These are phyloP conservation scores for Probaryconus sp. DNA, from an alignment of 1,140 invertebrate species.

Conservation along the genomic window DNA sequence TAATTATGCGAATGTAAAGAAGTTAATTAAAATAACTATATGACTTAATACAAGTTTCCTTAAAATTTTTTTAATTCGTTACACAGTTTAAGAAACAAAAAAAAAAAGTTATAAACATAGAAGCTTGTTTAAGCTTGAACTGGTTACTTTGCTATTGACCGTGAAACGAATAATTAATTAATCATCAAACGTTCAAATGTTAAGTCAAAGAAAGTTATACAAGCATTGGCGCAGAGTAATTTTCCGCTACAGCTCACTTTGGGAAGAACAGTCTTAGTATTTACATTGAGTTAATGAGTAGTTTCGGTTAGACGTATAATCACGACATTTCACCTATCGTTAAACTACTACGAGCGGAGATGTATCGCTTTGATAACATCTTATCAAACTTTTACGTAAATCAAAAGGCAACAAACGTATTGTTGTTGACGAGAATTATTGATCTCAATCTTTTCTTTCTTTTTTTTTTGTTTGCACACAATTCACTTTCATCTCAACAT, in stretches of 20 bases:
- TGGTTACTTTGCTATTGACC: no score
- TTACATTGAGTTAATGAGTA: conserved; percentile 20
- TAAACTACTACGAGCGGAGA: neutral
- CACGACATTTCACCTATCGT: conserved; percentile 16
- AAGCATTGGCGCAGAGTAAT: conserved; percentile 13
- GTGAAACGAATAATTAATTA: neutral
- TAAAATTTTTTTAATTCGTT: no score
- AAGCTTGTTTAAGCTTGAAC: no score
- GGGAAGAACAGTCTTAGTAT: neutral
- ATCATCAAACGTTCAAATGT: neutral
- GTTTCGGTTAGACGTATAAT: conserved; percentile 19
- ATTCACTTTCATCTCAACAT: no score
- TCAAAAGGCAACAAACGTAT: conserved; percentile 9
- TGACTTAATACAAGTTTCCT: no score
- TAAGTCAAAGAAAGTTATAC: neutral
- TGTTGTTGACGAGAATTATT: neutral
- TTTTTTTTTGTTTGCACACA: no score
- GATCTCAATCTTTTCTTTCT: no score
- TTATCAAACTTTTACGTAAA: conserved; percentile 36
- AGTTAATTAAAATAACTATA: no score
- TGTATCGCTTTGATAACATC: conserved; percentile 29
- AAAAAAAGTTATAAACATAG: no score
- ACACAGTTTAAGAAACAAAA: no score
- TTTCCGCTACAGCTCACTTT: conserved; percentile 19
- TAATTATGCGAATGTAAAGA: no score